Percentiles rank a stretch among this genome's conserved stretches.
phyloP scores from a whole-genome alignment of 2,888 invertebrate species.

The Phortica magna region DNA sequence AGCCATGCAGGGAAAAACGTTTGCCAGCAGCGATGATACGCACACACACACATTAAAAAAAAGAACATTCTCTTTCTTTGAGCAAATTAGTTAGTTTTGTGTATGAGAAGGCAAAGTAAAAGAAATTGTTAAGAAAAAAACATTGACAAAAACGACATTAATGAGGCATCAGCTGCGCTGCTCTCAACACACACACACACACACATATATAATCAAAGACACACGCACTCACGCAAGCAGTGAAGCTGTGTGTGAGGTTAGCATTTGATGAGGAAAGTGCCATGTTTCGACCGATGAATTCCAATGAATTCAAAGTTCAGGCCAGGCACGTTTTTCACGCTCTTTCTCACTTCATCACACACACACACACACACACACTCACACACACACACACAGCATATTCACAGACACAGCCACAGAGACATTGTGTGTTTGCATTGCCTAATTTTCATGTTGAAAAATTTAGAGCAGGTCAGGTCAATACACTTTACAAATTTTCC shows the following conservation, averaged over 20 bases:
- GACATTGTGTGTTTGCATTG: neutral
- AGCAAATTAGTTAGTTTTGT: slow-evolving; percentile 5
- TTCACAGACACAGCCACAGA: neutral
- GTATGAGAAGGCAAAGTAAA: slow-evolving; percentile 1
- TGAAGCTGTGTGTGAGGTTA: neutral
- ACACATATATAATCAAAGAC: neutral
- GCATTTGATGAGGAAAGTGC: neutral
- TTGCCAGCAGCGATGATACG: neutral
- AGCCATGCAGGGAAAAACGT: slow-evolving; percentile 25
- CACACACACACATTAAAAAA: neutral
- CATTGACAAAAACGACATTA: slow-evolving; percentile 30
- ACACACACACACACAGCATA: neutral
- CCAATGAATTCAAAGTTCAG: neutral
- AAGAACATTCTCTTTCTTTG: neutral
- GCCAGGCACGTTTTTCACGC: neutral
- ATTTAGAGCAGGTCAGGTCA: slow-evolving; percentile 52
- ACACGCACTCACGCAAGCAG: neutral
- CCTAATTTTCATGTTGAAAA: slow-evolving; percentile 27
- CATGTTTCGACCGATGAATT: too few relatives aligned
- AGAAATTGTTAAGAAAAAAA: neutral
- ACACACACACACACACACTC: neutral
- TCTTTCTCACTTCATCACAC: neutral
- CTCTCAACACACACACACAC: neutral
- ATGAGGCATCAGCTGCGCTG: slow-evolving; percentile 27
- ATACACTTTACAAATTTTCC: slow-evolving; percentile 59